These are phyloP conservation scores for Holothuria scabra DNA, from an alignment of 53 echinoderm and acorn worm species.

Conservation along the genomic window DNA sequence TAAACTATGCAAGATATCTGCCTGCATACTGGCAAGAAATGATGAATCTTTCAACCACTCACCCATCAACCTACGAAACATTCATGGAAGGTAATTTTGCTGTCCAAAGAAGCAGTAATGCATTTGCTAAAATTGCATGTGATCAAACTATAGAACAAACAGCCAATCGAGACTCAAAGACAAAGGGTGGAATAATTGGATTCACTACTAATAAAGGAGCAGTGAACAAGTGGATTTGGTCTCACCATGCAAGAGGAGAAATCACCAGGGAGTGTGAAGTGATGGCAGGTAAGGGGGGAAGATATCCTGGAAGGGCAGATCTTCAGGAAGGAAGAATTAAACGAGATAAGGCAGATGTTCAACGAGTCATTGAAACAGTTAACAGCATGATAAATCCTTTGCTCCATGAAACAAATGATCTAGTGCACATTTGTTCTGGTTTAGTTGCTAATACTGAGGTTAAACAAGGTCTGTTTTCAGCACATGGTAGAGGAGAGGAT, in stretches of 20 bases:
- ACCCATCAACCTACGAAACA: slow-evolving; percentile 47
- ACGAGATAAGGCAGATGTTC: slow-evolving; percentile 47
- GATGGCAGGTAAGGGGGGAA: slow-evolving; percentile 57
- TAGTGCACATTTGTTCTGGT: slow-evolving; percentile 64
- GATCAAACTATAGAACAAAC: slow-evolving; percentile 73
- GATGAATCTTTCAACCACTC: slow-evolving; percentile 41
- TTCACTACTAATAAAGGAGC: slow-evolving; percentile 67
- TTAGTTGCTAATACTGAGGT: slow-evolving; percentile 47
- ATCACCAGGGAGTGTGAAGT: slow-evolving; percentile 59
- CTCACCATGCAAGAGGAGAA: slow-evolving; percentile 52
- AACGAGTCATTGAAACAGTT: slow-evolving; percentile 46
- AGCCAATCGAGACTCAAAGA: slow-evolving; percentile 60
- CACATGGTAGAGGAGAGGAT: slow-evolving; percentile 42
- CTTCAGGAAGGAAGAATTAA: slow-evolving; percentile 25
- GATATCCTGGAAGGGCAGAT: slow-evolving; percentile 35
- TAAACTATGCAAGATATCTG: slow-evolving; percentile 72
- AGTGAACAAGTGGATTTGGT: slow-evolving; percentile 60
- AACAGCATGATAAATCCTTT: slow-evolving; percentile 66
- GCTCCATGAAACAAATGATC: slow-evolving; percentile 36
- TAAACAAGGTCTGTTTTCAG: slow-evolving; percentile 24
- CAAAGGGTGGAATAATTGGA: slow-evolving; percentile 63
- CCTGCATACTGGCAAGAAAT: slow-evolving; percentile 71
- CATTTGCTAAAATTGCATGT: slow-evolving; percentile 53
- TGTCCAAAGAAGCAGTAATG: slow-evolving; percentile 54
- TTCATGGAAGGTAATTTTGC: slow-evolving; percentile 62